phyloP scores from a whole-genome alignment of 2,113 vertebrate genomes.

The Holacanthus passer region DNA sequence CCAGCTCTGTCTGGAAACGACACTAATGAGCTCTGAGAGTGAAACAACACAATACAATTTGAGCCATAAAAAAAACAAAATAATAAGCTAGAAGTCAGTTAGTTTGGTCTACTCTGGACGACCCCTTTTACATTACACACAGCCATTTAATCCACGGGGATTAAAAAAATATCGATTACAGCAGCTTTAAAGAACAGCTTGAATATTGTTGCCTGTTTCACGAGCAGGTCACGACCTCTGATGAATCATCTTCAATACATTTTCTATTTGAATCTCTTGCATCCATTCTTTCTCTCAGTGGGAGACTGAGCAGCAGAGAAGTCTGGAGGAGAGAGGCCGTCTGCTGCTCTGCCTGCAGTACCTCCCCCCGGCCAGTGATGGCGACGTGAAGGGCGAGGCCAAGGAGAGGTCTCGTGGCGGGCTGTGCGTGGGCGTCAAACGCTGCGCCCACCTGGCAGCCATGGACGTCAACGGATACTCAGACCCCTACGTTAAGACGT shows the following conservation, averaged over 20 bases:
- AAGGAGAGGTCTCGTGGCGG: slow-evolving; percentile 88
- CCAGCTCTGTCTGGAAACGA: background rate
- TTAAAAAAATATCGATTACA: background rate
- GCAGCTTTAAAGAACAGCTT: background rate
- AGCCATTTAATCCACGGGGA: background rate
- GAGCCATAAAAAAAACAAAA: slow-evolving; percentile 11
- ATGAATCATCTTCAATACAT: background rate
- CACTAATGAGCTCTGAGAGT: background rate
- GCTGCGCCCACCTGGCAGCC: slow-evolving; percentile 91
- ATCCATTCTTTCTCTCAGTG: slow-evolving; percentile 75
- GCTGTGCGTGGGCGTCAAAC: slow-evolving; percentile 89
- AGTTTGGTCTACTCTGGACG: background rate
- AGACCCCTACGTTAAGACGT: slow-evolving; percentile 93
- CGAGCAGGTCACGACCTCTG: background rate
- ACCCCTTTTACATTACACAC: background rate
- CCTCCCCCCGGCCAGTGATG: slow-evolving; percentile 72
- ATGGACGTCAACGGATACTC: slow-evolving; percentile 94
- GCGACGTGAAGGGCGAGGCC: slow-evolving; percentile 67
- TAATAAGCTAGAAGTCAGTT: slow-evolving; percentile 2
- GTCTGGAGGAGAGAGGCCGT: slow-evolving; percentile 90
- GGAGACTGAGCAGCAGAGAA: slow-evolving; percentile 88
- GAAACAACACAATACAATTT: background rate
- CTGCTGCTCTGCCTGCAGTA: slow-evolving; percentile 89
- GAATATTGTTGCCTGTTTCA: background rate
- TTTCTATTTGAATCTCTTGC: background rate